A percentile compares a stretch with the other conserved stretches of the same genome.
phyloP scores from a whole-genome alignment of 2,797 vertebrate genomes.

The Eupleurogrammus muticus region DNA sequence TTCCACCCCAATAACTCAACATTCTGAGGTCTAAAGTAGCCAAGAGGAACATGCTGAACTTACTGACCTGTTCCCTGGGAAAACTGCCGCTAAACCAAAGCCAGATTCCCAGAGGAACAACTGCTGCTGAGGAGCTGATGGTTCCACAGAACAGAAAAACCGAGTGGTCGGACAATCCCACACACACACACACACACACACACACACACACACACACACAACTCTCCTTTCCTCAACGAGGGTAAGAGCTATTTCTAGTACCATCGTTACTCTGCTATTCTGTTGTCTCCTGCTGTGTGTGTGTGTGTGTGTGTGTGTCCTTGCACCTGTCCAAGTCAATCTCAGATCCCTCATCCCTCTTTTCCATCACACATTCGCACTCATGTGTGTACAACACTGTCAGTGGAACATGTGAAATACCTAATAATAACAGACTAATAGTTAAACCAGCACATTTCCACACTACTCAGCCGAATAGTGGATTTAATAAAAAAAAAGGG shows the following conservation, averaged over 20 bases:
- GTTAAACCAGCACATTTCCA: not conserved
- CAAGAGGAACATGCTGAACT: conserved; percentile 17
- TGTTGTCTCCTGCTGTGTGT: conserved; percentile 62
- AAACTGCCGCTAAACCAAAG: conserved; percentile 34
- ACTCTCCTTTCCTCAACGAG: conserved; percentile 38
- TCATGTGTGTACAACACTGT: not conserved
- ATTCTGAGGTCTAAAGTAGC: conserved; percentile 16
- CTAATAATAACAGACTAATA: not conserved
- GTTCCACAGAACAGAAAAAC: conserved; percentile 21
- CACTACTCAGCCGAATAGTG: not conserved
- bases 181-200: conserved; percentile 15
- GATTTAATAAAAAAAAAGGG: not conserved
- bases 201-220: conserved; percentile 14
- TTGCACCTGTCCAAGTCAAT: conserved; percentile 75
- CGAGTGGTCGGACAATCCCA: conserved; percentile 19
- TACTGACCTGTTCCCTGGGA: conserved; percentile 59
- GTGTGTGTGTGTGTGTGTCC: conserved; percentile 34
- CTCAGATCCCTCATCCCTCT: conserved; percentile 32
- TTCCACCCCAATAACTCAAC: conserved; percentile 22
- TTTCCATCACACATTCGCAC: conserved; percentile 45
- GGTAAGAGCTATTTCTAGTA: conserved; percentile 79
- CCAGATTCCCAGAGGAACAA: conserved; percentile 31
- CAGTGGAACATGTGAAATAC: not conserved
- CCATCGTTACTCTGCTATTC: conserved; percentile 59
- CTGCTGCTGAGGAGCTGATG: conserved; percentile 13